phyloP scores from a whole-genome alignment of 2,888 invertebrate genomes.

The Volucella bombylans region DNA sequence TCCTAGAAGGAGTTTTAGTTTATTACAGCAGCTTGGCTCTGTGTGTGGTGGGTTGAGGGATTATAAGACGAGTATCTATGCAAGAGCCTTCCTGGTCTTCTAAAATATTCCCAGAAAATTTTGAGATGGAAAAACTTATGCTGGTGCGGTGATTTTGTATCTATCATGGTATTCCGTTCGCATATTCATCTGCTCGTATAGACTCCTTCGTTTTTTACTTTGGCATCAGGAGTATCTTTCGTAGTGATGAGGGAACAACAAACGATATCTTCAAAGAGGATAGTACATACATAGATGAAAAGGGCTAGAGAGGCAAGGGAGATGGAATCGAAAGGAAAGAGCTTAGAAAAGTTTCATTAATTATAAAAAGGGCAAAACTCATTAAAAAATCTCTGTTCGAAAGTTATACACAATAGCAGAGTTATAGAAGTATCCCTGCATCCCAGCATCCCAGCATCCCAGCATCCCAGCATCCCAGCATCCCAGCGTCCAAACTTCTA shows the following conservation, averaged over 20 bases:
- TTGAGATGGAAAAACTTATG: slow-evolving; percentile 22
- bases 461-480: too few relatives aligned
- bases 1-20: too few relatives aligned
- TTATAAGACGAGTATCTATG: too few relatives aligned
- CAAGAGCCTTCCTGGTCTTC: too few relatives aligned
- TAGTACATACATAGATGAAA: neutral
- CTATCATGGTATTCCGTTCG: slow-evolving; percentile 40
- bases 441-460: too few relatives aligned
- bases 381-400: slow-evolving; percentile 63
- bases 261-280: slow-evolving; percentile 46
- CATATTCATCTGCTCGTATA: neutral
- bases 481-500: too few relatives aligned
- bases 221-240: slow-evolving; percentile 2
- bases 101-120: too few relatives aligned
- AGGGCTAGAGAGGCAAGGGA: too few relatives aligned
- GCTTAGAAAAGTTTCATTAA: slow-evolving; percentile 57
- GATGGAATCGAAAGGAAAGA: too few relatives aligned
- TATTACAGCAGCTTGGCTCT: too few relatives aligned
- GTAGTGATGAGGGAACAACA: slow-evolving; percentile 18
- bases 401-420: slow-evolving; percentile 55
- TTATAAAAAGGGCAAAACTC: slow-evolving; percentile 68
- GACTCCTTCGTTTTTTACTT: too few relatives aligned
- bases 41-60: too few relatives aligned
- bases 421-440: neutral
- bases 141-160: slow-evolving; percentile 50